phyloP scores from a whole-genome alignment of 2,113 vertebrate genomes.

The Ceratotherium simum region DNA sequence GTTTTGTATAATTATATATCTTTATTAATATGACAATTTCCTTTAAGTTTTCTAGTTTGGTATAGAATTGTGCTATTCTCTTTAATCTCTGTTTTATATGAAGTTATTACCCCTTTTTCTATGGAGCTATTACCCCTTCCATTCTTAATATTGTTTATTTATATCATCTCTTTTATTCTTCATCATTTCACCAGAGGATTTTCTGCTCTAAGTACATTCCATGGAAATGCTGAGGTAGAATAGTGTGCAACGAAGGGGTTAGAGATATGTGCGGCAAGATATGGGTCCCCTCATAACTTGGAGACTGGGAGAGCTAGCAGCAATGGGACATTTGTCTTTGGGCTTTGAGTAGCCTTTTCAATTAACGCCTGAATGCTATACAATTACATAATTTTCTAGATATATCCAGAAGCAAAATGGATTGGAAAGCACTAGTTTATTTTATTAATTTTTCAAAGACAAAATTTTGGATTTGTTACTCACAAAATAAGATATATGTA shows the following conservation, averaged over 20 bases:
- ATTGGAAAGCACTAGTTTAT: neutral
- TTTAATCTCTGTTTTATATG: neutral
- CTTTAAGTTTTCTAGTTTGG: neutral
- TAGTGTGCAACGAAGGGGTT: neutral
- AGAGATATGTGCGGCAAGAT: neutral
- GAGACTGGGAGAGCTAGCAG: neutral
- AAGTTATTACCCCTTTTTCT: neutral
- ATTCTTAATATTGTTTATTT: neutral
- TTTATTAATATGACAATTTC: neutral
- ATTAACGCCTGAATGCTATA: neutral
- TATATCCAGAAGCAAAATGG: neutral
- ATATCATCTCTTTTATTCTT: neutral
- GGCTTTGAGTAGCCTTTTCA: neutral
- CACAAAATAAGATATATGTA: neutral
- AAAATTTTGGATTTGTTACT: neutral
- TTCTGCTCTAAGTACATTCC: neutral
- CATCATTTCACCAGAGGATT: neutral
- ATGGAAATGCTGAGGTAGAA: neutral
- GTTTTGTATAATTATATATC: neutral
- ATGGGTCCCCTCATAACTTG: neutral
- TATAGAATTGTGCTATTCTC: neutral
- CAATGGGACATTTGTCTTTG: neutral
- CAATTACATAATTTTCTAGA: neutral
- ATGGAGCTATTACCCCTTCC: neutral
- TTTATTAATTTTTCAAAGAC: neutral